These are phyloP conservation scores for Chauna torquata DNA, from an alignment of 2,113 vertebrate species.

Conservation along the genomic window DNA sequence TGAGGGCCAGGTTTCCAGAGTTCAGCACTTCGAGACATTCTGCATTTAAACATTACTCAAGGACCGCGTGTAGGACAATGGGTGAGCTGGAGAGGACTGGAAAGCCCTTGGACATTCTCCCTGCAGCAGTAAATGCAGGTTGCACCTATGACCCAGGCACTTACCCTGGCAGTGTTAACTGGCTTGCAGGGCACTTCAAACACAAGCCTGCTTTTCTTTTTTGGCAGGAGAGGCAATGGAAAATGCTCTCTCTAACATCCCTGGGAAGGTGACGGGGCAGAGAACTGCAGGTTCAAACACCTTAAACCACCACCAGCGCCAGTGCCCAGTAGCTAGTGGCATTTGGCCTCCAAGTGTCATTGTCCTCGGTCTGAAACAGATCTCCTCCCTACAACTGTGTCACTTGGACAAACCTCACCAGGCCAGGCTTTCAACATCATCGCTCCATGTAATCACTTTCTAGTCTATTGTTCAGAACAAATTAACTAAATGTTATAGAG, in stretches of 20 bases:
- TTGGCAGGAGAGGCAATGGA: neutral
- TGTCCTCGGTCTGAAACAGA: neutral
- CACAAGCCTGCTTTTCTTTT: neutral
- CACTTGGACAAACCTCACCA: neutral
- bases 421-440: neutral
- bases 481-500: neutral
- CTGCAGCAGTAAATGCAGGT: neutral
- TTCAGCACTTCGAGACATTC: neutral
- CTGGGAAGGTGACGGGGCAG: neutral
- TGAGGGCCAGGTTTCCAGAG: neutral
- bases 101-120: neutral
- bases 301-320: neutral
- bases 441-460: neutral
- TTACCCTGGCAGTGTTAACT: neutral
- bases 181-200: neutral
- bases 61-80: neutral
- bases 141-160: neutral
- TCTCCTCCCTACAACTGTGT: neutral
- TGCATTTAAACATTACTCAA: neutral
- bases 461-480: neutral
- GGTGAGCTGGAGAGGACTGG: neutral
- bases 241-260: neutral
- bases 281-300: neutral
- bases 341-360: neutral
- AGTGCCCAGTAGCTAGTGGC: neutral